phyloP scores from a whole-genome alignment of 2,888 invertebrate species.

The Fragum whitleyi region DNA sequence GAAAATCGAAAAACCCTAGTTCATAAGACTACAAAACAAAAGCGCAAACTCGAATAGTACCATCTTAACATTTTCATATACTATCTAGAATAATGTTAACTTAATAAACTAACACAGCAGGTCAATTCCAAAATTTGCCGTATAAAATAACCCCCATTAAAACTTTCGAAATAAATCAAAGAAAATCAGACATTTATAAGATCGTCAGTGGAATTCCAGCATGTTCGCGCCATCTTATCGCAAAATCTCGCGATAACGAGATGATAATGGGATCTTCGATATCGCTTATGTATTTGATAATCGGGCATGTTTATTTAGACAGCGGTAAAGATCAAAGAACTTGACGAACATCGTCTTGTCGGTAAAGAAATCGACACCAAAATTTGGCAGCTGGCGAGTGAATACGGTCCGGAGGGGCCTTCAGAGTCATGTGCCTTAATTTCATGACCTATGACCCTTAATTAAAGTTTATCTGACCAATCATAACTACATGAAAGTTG shows the following conservation, averaged over 20 bases:
- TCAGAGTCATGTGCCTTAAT: constrained; percentile 21
- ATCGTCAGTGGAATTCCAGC: constrained; percentile 58
- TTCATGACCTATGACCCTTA: constrained; percentile 30
- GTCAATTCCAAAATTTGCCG: constrained; percentile 49
- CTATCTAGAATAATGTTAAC: not conserved
- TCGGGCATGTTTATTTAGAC: constrained; percentile 69
- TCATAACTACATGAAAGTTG: constrained; percentile 29
- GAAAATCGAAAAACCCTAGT: too few species aligned
- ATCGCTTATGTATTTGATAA: constrained; percentile 65
- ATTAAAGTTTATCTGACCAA: constrained; percentile 31
- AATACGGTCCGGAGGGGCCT: constrained; percentile 31
- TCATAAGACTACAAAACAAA: too few species aligned
- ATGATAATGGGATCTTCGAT: constrained; percentile 60
- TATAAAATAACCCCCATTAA: constrained; percentile 45
- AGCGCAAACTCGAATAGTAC: too few species aligned
- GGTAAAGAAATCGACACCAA: constrained; percentile 57
- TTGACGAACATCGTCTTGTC: constrained; percentile 41
- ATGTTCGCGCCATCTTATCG: constrained; percentile 60
- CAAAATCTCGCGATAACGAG: constrained; percentile 60
- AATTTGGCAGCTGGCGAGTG: constrained; percentile 59
- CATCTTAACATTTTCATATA: too few species aligned
- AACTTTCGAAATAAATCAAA: constrained; percentile 59
- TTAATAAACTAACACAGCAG: constrained; percentile 20
- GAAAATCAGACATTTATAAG: constrained; percentile 53
- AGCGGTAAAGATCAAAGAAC: constrained; percentile 59